A percentile compares a stretch with the other conserved stretches of the same genome.
Evolutionary conservation across 2,888 invertebrate genomes (phyloP).

Genomic region (Rhogogaster chlorosoma): DNA sequence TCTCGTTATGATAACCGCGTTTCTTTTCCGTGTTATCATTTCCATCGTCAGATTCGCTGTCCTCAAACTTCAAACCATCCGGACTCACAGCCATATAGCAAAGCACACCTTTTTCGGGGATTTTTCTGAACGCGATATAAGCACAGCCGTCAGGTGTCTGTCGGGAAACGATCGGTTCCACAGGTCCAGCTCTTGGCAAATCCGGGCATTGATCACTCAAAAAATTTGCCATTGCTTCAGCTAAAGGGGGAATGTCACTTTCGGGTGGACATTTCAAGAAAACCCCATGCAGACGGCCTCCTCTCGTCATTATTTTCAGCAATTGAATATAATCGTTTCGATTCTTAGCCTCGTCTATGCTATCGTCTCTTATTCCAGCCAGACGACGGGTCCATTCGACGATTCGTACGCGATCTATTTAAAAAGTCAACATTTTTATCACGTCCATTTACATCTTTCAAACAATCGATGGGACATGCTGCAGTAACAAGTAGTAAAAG

Average conservation of each 20-base stretch:
- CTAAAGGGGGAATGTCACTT: slow-evolving; percentile 75
- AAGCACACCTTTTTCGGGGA: slow-evolving; percentile 80
- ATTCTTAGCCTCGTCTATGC: slow-evolving; percentile 76
- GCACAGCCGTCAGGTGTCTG: slow-evolving; percentile 80
- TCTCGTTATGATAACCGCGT: not conserved
- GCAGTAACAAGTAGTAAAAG: not conserved
- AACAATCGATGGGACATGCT: not conserved
- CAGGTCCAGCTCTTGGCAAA: slow-evolving; percentile 79
- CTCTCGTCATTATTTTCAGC: slow-evolving; percentile 79
- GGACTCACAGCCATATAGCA: slow-evolving; percentile 82
- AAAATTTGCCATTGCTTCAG: slow-evolving; percentile 78
- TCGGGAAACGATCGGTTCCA: slow-evolving; percentile 79
- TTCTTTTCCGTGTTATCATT: slow-evolving; percentile 37
- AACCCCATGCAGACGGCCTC: slow-evolving; percentile 78
- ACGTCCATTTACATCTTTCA: not conserved
- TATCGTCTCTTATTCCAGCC: slow-evolving; percentile 76
- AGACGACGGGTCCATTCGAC: slow-evolving; percentile 80
- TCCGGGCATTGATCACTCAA: slow-evolving; percentile 68
- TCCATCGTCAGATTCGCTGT: slow-evolving; percentile 29
- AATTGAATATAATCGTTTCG: slow-evolving; percentile 80
- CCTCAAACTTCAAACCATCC: slow-evolving; percentile 56
- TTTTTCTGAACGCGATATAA: slow-evolving; percentile 79
- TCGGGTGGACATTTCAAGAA: slow-evolving; percentile 78
- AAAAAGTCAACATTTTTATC: not conserved
- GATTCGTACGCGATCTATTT: slow-evolving; percentile 79